Evolutionary conservation across 2,113 vertebrate species (phyloP).

Genomic region (Craseonycteris thonglongyai): DNA sequence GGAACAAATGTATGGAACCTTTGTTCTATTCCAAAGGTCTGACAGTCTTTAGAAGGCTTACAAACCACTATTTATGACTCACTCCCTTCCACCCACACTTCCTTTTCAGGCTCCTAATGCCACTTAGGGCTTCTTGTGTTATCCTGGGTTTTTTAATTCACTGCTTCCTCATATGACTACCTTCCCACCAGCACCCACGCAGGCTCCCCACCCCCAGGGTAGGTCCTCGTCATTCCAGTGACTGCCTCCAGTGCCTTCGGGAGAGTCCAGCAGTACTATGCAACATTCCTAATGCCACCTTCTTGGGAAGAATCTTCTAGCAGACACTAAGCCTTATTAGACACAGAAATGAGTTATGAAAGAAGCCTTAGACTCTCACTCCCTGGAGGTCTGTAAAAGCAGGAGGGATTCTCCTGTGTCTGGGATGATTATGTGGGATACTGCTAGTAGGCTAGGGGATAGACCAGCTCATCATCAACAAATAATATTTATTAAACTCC

Average conservation of each 20-base stretch:
- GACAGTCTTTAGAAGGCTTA: constrained; percentile 10
- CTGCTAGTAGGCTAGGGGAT: neutral
- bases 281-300: neutral
- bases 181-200: neutral
- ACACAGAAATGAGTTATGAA: constrained; percentile 46
- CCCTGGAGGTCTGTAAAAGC: constrained; percentile 46
- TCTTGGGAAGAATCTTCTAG: constrained; percentile 19
- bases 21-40: constrained; percentile 12
- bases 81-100: constrained; percentile 23
- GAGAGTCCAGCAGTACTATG: neutral
- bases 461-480: constrained; percentile 18
- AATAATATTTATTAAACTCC: constrained; percentile 57
- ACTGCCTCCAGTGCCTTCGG: neutral
- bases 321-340: constrained; percentile 22
- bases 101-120: neutral
- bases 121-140: neutral
- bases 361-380: constrained; percentile 24
- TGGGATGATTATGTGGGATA: constrained; percentile 42
- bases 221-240: neutral
- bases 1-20: neutral
- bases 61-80: constrained; percentile 9
- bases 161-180: neutral
- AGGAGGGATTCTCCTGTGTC: constrained; percentile 49
- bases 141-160: neutral
- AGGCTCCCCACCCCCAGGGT: too few relatives aligned